Evolutionary conservation across 2,888 invertebrate genomes (phyloP).

Genomic region (Drosophila algonquin): DNA sequence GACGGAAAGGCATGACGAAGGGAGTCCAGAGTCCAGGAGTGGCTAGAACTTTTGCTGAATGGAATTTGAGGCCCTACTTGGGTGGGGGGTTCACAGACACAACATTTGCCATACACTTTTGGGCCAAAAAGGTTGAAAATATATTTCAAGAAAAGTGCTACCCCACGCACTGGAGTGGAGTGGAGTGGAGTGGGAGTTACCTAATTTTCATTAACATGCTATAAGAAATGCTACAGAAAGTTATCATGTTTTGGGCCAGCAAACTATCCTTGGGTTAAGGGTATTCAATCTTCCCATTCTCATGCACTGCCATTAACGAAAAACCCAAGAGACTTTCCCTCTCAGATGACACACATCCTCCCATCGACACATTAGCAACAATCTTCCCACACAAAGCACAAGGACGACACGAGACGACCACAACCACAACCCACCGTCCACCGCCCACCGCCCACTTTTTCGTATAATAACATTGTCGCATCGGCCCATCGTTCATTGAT

Average conservation of each 20-base stretch:
- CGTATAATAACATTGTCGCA: constrained; percentile 29
- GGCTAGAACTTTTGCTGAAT: background rate
- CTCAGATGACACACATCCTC: constrained; percentile 17
- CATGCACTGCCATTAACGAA: background rate
- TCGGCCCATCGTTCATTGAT: constrained; percentile 47
- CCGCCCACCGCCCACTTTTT: constrained; percentile 3
- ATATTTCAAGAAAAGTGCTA: background rate
- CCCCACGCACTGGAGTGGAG: no score
- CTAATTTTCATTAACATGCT: background rate
- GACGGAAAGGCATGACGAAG: no score
- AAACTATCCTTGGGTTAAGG: background rate
- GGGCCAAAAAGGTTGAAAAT: background rate
- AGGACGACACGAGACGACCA: constrained; percentile 14
- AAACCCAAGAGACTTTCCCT: background rate
- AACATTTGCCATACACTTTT: constrained; percentile 5
- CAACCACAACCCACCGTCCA: constrained; percentile 17
- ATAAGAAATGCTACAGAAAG: background rate
- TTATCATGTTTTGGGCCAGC: background rate
- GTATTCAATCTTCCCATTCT: constrained; percentile 6
- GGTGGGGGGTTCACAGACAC: background rate
- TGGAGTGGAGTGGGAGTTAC: background rate
- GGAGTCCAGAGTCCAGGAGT: no score
- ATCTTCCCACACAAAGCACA: constrained; percentile 36
- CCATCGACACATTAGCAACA: constrained; percentile 14
- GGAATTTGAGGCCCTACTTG: background rate